These are phyloP conservation scores for Felis chaus DNA, from an alignment of 2,113 vertebrate species.

Conservation along the genomic window DNA sequence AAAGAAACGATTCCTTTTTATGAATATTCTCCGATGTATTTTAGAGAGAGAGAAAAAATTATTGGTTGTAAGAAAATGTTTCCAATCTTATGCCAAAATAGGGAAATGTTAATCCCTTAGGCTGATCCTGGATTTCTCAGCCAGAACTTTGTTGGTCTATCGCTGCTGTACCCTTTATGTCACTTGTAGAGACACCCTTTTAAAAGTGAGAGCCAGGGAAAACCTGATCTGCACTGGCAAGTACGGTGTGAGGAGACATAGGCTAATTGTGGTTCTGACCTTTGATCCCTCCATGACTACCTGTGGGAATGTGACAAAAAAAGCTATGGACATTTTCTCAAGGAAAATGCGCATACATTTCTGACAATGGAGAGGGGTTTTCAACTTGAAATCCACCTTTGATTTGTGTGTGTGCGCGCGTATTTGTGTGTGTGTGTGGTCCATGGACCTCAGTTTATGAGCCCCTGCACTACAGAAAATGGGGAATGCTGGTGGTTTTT, in stretches of 20 bases:
- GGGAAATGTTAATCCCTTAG: background rate
- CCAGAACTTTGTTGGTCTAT: background rate
- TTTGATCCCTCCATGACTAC: background rate
- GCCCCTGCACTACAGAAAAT: background rate
- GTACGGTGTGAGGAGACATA: background rate
- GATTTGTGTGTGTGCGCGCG: background rate
- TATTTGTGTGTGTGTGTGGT: background rate
- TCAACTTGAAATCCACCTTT: background rate
- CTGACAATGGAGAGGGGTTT: background rate
- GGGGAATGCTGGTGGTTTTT: background rate
- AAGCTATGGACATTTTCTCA: background rate
- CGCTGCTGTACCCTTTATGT: no score
- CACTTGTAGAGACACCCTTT: background rate
- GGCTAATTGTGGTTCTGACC: background rate
- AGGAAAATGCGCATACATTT: background rate
- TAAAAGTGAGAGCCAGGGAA: background rate
- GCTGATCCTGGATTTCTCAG: background rate
- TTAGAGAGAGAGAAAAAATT: background rate
- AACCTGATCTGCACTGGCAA: background rate
- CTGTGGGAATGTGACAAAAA: background rate
- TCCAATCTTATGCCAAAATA: background rate
- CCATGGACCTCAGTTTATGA: background rate
- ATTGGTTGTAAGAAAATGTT: background rate
- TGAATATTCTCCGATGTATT: background rate
- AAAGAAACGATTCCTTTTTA: background rate